Evolutionary conservation across 37 sponge, comb jelly and placozoan species (phyloP).

Genomic region (Diacarnus erythraeanus): DNA sequence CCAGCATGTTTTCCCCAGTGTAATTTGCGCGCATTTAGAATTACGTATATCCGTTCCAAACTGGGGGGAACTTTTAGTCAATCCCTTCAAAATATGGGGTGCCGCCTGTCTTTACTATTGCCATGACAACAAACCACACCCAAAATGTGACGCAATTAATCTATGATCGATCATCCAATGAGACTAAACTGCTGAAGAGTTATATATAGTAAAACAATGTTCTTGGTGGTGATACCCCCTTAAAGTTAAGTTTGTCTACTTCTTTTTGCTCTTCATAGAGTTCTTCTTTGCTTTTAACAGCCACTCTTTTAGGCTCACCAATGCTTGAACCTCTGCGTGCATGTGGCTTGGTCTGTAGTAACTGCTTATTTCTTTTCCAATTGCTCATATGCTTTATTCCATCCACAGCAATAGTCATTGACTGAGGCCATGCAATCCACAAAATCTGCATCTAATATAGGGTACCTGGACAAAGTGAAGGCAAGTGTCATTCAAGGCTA

Average conservation of each 20-base stretch:
- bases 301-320: constrained; percentile 9
- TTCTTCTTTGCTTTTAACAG: neutral
- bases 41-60: too few relatives aligned
- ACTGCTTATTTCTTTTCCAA: neutral
- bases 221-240: too few relatives aligned
- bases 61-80: too few relatives aligned
- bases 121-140: too few relatives aligned
- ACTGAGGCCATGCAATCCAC: neutral
- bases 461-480: constrained; percentile 3
- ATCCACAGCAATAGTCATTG: constrained; percentile 4
- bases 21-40: too few relatives aligned
- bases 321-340: constrained; percentile 7
- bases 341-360: neutral
- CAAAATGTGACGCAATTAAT: too few relatives aligned
- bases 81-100: too few relatives aligned
- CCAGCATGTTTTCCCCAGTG: too few relatives aligned
- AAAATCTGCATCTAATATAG: constrained; percentile 6
- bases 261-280: neutral
- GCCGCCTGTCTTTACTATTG: too few relatives aligned
- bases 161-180: too few relatives aligned
- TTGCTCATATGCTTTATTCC: neutral
- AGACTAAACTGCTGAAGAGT: too few relatives aligned
- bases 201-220: too few relatives aligned
- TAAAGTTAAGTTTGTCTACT: neutral
- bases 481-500: neutral